Conservation (phyloP, 2,797 vertebrate species). For the Nannoperca obscura region DNA sequence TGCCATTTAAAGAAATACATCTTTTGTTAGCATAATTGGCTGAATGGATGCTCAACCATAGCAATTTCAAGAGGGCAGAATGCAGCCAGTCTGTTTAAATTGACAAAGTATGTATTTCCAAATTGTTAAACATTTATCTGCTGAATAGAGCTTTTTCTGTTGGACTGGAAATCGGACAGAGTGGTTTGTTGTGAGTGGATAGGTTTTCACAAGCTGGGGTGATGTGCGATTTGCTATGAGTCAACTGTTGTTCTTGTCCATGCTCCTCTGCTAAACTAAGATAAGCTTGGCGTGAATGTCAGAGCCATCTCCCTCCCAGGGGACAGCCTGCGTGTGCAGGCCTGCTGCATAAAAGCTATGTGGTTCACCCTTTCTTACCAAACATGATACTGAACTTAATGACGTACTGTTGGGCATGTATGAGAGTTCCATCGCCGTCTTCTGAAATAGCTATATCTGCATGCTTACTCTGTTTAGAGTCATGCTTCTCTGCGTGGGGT, state of each 20-base stretch:
- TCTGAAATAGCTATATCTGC: neutral
- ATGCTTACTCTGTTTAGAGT: neutral
- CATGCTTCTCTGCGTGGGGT: neutral
- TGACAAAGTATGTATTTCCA: conserved; percentile 80
- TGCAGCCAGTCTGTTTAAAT: conserved; percentile 68
- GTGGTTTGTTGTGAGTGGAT: conserved; percentile 56
- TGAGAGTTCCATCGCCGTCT: neutral
- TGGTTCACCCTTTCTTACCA: conserved; percentile 20
- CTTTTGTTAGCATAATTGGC: conserved; percentile 79
- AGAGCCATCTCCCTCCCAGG: conserved; percentile 50
- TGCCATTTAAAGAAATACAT: conserved; percentile 72
- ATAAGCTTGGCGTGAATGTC: conserved; percentile 68
- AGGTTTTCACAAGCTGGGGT: conserved; percentile 62
- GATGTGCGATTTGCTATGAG: conserved; percentile 74
- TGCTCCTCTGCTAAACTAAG: conserved; percentile 73
- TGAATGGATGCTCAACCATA: conserved; percentile 65
- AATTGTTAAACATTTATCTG: conserved; percentile 73
- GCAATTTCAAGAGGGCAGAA: conserved; percentile 69
- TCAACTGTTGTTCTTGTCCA: conserved; percentile 81
- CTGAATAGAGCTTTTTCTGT: conserved; percentile 71
- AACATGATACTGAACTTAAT: conserved; percentile 31
- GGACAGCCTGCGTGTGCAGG: conserved; percentile 34
- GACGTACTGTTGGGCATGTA: neutral
- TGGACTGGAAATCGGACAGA: conserved; percentile 46
- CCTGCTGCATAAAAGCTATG: conserved; percentile 46